Base-by-base conservation (phyloP, 2,888 invertebrate species). In the Cartodere bifasciata region DNA sequence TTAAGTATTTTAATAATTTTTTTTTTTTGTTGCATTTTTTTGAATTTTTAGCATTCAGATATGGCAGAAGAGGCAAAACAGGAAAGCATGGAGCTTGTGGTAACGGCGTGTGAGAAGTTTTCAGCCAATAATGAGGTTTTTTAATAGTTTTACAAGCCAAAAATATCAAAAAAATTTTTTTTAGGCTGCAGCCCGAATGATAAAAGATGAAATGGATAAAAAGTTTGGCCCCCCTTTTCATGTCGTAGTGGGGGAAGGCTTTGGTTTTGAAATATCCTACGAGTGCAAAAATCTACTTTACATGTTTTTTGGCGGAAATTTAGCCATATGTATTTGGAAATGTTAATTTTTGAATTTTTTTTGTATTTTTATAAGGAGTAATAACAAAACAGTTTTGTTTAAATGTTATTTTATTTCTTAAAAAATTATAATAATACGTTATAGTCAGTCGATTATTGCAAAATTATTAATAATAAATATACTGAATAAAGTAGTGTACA, bases 201-300 rank as follows among this genome's bases (percentile, higher is more conserved):
- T 95, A 32, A 95, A 95, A 62, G 92, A 95, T 49, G 72, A 76
- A 25, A 78, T 95, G 81, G 95, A 95, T 62, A 91, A 90, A 62
- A 90, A 88, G 57, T 92, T 88, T 59, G 94, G 94, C 3, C 79
- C 87, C 1, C 81, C 88, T 35, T 94, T 92, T 75, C 88, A 91
- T 61, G 87, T 83, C n/a, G 82, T 94, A 1, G 83, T 95, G 3
- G 95, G 95, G 4, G 94, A 95, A 67, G 88, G 86, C 35, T 94
- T 79, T 62, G 92, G 91, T 25, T 90, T 90, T 60, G 88, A 90
- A 58, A 74, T 92, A 37, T 86, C 88, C 2, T 87, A 90, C 56
- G 90, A 94, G 64, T 79, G 83, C 36, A 84, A 83, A 54, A 81
- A 81, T 44, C 70, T 90, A 38, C 67, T 90, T 39, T 86, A 88